Evolutionary conservation across 2,888 invertebrate genomes (phyloP).

Genomic region (Pachymerium ferrugineum): DNA sequence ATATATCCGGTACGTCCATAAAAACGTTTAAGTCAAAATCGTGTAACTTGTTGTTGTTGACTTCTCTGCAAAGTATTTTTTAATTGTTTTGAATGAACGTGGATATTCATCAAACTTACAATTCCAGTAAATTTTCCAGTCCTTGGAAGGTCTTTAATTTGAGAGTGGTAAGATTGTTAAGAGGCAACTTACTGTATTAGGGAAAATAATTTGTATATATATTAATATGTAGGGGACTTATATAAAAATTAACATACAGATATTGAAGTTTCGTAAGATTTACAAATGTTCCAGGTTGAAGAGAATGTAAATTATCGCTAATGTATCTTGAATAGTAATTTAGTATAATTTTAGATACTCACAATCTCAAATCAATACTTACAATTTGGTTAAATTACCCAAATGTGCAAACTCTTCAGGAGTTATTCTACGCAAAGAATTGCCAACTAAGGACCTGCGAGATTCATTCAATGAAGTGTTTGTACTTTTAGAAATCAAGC

Average conservation of each 20-base stretch:
- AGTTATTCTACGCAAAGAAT: too few relatives aligned
- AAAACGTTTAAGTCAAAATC: constrained; percentile 50
- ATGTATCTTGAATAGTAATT: not conserved
- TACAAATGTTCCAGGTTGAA: constrained; percentile 51
- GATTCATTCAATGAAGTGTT: too few relatives aligned
- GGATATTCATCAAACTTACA: not conserved
- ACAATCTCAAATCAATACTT: too few relatives aligned
- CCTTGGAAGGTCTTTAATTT: not conserved
- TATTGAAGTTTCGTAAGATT: constrained; percentile 50
- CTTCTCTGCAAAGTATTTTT: constrained; percentile 47
- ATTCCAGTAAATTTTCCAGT: not conserved
- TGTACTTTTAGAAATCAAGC: too few relatives aligned
- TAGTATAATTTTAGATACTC: too few relatives aligned
- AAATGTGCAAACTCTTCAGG: too few relatives aligned
- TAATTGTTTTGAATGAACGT: constrained; percentile 35
- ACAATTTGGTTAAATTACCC: too few relatives aligned
- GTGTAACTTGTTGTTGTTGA: constrained; percentile 52
- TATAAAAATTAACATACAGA: constrained; percentile 50
- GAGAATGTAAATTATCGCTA: constrained; percentile 49
- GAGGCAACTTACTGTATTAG: not conserved
- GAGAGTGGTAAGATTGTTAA: not conserved
- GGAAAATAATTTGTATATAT: not conserved
- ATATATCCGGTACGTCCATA: constrained; percentile 47
- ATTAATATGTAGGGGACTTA: not conserved
- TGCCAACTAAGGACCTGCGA: too few relatives aligned